These are phyloP conservation scores for Tretioscincus oriximinensis DNA, from an alignment of 2,113 vertebrate species.

Conservation along the genomic window DNA sequence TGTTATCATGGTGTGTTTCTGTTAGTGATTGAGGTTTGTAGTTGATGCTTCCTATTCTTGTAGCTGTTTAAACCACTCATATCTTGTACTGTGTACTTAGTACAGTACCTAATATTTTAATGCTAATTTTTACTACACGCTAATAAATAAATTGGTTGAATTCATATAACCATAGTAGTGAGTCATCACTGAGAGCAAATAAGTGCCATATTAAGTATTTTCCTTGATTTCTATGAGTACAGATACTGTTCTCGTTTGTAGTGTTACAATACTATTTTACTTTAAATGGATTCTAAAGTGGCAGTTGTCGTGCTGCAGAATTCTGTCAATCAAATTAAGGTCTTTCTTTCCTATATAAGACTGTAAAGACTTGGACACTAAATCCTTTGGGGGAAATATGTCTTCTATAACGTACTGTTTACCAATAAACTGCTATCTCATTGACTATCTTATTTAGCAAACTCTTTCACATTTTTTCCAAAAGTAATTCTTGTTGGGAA, in stretches of 20 bases:
- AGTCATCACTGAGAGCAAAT: neutral
- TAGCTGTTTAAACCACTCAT: neutral
- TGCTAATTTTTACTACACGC: neutral
- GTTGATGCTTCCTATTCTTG: neutral
- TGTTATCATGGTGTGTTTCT: neutral
- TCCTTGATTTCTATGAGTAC: constrained; percentile 9
- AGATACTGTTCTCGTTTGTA: neutral
- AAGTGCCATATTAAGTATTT: neutral
- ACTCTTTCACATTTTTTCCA: neutral
- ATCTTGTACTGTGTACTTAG: too few species aligned
- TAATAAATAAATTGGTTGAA: neutral
- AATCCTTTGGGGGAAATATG: neutral
- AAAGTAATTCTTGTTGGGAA: neutral
- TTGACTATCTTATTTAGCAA: neutral
- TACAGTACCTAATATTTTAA: too few species aligned
- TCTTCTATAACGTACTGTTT: neutral
- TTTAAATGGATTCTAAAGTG: neutral
- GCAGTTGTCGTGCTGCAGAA: neutral
- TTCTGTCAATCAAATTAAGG: neutral
- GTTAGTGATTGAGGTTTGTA: neutral
- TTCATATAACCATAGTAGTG: neutral
- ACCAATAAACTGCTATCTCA: neutral
- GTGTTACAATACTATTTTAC: neutral
- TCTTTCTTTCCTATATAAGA: neutral
- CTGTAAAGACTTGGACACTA: neutral